Conservation (phyloP, 2,888 invertebrate genomes). For the Desoria tigrina region DNA sequence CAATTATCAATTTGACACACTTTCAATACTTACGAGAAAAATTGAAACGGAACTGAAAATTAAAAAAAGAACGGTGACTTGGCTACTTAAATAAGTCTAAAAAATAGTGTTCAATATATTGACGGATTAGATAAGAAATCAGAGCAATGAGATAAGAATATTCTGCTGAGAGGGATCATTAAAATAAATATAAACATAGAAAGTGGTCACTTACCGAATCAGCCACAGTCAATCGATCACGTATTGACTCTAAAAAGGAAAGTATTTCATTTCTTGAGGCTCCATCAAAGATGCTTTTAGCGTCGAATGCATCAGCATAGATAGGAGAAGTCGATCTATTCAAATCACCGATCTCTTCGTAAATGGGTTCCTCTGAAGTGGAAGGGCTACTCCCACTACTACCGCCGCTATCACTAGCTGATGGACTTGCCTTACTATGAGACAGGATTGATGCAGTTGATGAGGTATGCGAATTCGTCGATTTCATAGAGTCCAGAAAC, state of each 20-base stretch:
- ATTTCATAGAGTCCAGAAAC: constrained; percentile 52
- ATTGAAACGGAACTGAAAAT: background rate
- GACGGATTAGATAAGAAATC: no score
- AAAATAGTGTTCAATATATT: no score
- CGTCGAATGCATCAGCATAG: constrained; percentile 56
- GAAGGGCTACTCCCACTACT: constrained; percentile 17
- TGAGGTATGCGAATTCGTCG: constrained; percentile 24
- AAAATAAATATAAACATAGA: background rate
- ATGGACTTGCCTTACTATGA: background rate
- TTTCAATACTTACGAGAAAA: background rate
- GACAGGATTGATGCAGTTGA: background rate
- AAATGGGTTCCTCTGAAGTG: constrained; percentile 50
- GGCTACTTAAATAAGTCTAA: no score
- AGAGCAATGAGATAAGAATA: no score
- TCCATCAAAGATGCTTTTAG: constrained; percentile 66
- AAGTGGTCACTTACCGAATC: constrained; percentile 49
- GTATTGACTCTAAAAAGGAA: constrained; percentile 83
- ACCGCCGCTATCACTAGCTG: constrained; percentile 5
- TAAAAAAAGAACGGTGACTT: no score
- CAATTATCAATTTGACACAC: background rate
- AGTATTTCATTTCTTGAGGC: constrained; percentile 87
- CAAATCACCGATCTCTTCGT: constrained; percentile 52
- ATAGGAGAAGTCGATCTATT: constrained; percentile 61
- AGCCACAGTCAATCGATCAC: constrained; percentile 56
- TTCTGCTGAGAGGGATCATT: no score